Evolutionary conservation across 2,113 vertebrate species (phyloP), one percentile per base, ranked within the genome.

Genomic region (Turnix velox): DNA sequence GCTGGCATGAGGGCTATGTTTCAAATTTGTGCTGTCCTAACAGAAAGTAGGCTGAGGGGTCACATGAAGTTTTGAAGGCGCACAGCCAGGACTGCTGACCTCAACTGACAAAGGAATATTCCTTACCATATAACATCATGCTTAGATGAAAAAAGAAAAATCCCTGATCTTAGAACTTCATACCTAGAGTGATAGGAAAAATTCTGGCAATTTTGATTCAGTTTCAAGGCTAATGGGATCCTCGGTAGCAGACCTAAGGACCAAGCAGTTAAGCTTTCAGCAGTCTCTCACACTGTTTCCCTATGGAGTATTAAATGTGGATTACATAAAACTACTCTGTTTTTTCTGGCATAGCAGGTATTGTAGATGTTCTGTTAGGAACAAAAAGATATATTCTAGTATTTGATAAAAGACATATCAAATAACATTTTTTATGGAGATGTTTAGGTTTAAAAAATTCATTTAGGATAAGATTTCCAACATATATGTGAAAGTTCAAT

Each of bases 371-470:
- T 88, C 49, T 59, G 28, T 6, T 51, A 54, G 78, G 46, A 14
- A 97, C 96, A 96, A 94, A 97, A 82, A 89, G 22, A 84, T 98
- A 2, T 97, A 98, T 72, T 98, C 97, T n/a, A 97, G 95, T 9
- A 97, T 97, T 8, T 13, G 40, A 63, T 12, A 31, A 23, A 89
- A 87, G 92, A 92, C 74, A 96, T 97, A 51, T 94, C 95, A 5
- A 96, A 97, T 42, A 35, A 77, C 5, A 37, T 98, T 88, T 95
- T 95, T 49, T 71, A 95, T 62, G 91, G 48, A 31, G 94, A 88
- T n/a, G 80, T 62, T 98, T 77, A 37, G 97, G 96, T 82, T 96
- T 97, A 11, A 97, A 95, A 94, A 79, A 68, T 51, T 94, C 93
- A 30, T 97, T 97, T 31, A 18, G n/a, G 22, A 65, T 89, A 33